phyloP scores from a whole-genome alignment of 2,113 vertebrate genomes.

The Psettodes erumei region DNA sequence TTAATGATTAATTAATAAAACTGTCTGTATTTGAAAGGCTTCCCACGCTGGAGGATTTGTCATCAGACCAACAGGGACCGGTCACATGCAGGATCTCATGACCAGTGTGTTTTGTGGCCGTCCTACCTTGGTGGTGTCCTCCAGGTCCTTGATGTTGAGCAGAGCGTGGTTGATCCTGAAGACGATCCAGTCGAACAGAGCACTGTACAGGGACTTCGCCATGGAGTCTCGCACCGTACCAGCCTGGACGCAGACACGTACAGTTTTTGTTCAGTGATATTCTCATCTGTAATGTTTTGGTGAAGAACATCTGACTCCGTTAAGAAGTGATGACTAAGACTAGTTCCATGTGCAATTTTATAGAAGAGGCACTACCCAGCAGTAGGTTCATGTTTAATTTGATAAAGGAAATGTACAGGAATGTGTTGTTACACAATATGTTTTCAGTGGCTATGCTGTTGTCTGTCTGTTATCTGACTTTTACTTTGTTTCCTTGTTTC shows the following conservation, averaged over 20 bases:
- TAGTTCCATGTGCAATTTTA: not conserved
- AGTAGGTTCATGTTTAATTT: too few relatives aligned
- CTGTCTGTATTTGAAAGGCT: too few relatives aligned
- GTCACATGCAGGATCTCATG: not conserved
- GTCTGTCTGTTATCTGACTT: not conserved
- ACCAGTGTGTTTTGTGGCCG: too few relatives aligned
- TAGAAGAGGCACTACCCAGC: too few relatives aligned
- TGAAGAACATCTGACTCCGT: not conserved
- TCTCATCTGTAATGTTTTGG: not conserved
- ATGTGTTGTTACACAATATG: not conserved
- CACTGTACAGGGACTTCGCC: conserved; percentile 96
- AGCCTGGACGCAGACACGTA: conserved; percentile 81
- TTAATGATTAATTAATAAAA: too few relatives aligned
- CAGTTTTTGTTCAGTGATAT: not conserved
- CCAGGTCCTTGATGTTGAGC: conserved; percentile 93
- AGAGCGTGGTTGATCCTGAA: conserved; percentile 99
- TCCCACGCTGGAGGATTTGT: not conserved
- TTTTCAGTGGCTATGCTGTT: not conserved
- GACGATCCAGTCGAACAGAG: conserved; percentile 99
- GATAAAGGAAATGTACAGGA: not conserved
- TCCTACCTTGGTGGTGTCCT: conserved; percentile 90
- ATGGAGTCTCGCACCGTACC: conserved; percentile 96
- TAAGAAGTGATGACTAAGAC: not conserved
- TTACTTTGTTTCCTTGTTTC: not conserved
- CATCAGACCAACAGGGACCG: not conserved